These are phyloP conservation scores for Scomber colias DNA, from an alignment of 2,113 vertebrate species.

Conservation along the genomic window DNA sequence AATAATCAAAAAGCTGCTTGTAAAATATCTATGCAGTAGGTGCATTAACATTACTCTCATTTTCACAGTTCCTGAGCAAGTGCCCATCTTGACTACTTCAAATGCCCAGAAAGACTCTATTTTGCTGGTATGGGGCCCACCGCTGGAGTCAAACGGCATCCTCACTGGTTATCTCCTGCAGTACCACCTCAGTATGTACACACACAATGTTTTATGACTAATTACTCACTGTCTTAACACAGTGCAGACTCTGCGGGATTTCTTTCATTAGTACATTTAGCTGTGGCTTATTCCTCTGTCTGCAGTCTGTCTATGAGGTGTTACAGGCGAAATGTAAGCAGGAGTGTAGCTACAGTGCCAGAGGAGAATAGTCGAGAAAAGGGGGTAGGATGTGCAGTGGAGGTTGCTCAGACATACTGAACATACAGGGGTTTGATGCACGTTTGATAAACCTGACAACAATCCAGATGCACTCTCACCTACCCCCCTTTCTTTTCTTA, in stretches of 20 bases:
- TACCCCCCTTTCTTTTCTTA: background rate
- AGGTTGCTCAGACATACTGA: background rate
- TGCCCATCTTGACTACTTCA: conserved; percentile 88
- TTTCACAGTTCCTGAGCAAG: conserved; percentile 89
- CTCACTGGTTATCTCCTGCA: conserved; percentile 91
- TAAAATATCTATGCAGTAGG: background rate
- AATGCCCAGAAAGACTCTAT: conserved; percentile 87
- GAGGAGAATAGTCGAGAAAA: background rate
- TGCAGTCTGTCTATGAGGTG: background rate
- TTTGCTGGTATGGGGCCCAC: conserved; percentile 91
- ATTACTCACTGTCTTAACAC: background rate
- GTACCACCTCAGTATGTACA: conserved; percentile 91
- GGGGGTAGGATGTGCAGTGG: background rate
- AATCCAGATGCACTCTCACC: background rate
- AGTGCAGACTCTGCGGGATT: background rate
- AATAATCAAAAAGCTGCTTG: background rate
- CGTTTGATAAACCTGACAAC: conserved; percentile 20
- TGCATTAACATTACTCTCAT: conserved; percentile 24
- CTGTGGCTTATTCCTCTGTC: conserved; percentile 9
- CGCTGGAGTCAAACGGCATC: conserved; percentile 88
- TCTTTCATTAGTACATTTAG: conserved; percentile 20
- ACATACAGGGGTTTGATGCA: background rate
- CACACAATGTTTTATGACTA: background rate
- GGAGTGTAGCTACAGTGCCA: background rate
- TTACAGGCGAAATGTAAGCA: conserved; percentile 1